Evolutionary conservation across 2,888 invertebrate species (phyloP).

Genomic region (Harpagoxenus sublaevis): DNA sequence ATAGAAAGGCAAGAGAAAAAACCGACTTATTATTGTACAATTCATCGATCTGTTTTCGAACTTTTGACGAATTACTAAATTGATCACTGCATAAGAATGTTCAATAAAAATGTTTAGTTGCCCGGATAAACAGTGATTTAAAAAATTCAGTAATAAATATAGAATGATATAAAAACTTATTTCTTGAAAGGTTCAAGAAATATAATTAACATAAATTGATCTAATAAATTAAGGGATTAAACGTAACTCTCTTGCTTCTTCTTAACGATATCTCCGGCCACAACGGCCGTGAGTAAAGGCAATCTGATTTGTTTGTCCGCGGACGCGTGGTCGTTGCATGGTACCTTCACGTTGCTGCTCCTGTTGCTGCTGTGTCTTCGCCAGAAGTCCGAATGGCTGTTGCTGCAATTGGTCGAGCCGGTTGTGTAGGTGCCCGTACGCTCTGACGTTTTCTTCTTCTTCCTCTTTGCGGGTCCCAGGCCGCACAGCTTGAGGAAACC

Average conservation of each 20-base stretch:
- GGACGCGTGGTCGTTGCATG: conserved; percentile 65
- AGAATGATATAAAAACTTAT: not conserved
- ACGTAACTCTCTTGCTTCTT: conserved; percentile 83
- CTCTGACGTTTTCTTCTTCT: conserved; percentile 73
- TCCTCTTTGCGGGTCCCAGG: conserved; percentile 76
- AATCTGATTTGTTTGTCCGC: conserved; percentile 78
- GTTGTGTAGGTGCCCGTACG: conserved; percentile 79
- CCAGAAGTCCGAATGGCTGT: conserved; percentile 87
- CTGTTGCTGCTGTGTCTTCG: conserved; percentile 88
- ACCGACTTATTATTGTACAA: not conserved
- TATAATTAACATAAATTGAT: not conserved
- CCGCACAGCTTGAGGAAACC: conserved; percentile 92
- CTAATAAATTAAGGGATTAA: conserved; percentile 58
- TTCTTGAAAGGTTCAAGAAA: not conserved
- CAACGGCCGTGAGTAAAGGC: conserved; percentile 78
- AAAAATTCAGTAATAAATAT: not conserved
- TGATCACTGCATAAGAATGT: not conserved
- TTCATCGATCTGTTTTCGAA: not conserved
- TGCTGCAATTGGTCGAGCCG: conserved; percentile 82
- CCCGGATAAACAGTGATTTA: not conserved
- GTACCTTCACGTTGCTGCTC: conserved; percentile 78
- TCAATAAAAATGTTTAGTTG: not conserved
- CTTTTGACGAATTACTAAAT: not conserved
- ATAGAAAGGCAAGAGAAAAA: not conserved
- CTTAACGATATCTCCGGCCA: conserved; percentile 76